Conservation (phyloP, 1,140 invertebrate genomes). For the Anoplolepis gracilipes region DNA sequence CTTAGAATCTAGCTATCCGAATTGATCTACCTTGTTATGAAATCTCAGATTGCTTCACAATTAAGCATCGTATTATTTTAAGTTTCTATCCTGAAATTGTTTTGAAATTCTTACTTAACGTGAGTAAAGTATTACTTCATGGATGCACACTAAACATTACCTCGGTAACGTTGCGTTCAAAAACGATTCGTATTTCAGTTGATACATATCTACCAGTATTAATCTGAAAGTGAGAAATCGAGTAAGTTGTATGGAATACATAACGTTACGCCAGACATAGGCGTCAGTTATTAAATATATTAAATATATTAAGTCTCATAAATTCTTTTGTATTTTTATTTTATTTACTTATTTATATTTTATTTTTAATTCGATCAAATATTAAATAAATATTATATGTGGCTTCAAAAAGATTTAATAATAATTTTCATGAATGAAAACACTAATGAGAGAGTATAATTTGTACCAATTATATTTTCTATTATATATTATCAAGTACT, state of each 20-base stretch:
- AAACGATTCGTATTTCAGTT: conserved; percentile 15
- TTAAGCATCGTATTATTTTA: conserved; percentile 5
- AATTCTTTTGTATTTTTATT: background rate
- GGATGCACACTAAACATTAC: background rate
- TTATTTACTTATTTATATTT: no score
- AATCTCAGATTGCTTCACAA: background rate
- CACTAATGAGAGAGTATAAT: background rate
- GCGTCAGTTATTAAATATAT: conserved; percentile 4
- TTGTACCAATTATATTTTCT: background rate
- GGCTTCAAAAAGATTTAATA: background rate
- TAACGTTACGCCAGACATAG: conserved; percentile 9
- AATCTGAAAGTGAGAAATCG: conserved; percentile 41
- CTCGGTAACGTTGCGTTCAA: conserved; percentile 16
- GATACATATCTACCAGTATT: background rate
- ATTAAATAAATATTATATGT: background rate
- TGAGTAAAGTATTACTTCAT: conserved; percentile 13
- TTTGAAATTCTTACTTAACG: conserved; percentile 38
- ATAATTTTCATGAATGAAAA: background rate
- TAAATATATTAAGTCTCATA: background rate
- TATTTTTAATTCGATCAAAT: background rate
- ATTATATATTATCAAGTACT: background rate
- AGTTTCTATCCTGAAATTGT: background rate
- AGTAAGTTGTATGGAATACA: conserved; percentile 23
- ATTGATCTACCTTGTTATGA: conserved; percentile 16
- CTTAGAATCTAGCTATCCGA: background rate